Evolutionary conservation across 2,113 vertebrate genomes (phyloP), one percentile per base, ranked within the genome.

Genomic region (Rhynchomys soricoides): DNA sequence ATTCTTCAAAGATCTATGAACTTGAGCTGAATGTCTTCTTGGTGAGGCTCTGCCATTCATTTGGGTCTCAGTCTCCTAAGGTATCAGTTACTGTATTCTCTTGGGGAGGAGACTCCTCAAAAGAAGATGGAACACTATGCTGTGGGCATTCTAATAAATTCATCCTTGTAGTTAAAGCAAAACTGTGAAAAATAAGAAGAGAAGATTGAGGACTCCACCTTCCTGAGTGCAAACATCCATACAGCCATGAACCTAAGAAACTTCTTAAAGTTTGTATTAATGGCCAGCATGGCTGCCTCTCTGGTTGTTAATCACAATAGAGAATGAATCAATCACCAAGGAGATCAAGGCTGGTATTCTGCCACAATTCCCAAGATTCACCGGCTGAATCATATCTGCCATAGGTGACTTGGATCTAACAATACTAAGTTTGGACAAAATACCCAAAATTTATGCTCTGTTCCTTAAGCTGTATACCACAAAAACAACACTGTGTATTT

Each of bases 401-500:
- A 77, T 87, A 83, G 86, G 50, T 77, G 74, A 93, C 74, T 88
- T 15, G 52, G 78, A 66, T 66, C 43, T 85, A 50, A 85, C 82
- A 75, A 50, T 52, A 86, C 79, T 62, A 40, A 74, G 45, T 77
- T 93, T 77, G 89, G 52, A 92, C 57, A 93, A 97, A 94, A 86
- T 59, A 90, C 19, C 31, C 15, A 91, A 52, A 70, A 86, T 77
- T 66, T 79, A 62, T 81, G 29, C n/a, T 93, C 79, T 43, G 5
- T 52, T 88, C 86, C 96, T 96, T 98, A 97, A 95, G 96, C 74
- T 96, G 85, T 50, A 13, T 45, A 95, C 98, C 95, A 97, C 89
- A 95, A 97, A 83, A 91, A 95, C 31, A 21, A n/a, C 59, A 96
- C 97, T 97, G 96, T 94, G 95, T 95, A 96, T 92, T 96, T 96